phyloP scores from a whole-genome alignment of 2,888 invertebrate species.

The Erannis defoliaria region DNA sequence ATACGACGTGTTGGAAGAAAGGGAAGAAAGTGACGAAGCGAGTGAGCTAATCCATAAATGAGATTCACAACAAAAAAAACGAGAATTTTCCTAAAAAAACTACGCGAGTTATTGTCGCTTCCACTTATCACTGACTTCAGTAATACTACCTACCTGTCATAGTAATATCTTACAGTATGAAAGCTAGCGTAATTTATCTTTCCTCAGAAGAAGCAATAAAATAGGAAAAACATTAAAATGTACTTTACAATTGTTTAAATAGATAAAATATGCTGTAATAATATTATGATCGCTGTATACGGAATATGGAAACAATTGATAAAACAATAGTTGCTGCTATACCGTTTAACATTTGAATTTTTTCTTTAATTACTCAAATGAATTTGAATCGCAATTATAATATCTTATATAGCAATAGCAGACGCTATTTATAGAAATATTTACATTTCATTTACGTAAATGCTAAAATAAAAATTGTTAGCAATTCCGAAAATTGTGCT shows the following conservation, averaged over 20 bases:
- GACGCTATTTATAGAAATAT: no score
- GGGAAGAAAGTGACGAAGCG: no score
- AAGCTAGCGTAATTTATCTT: constrained; percentile 13
- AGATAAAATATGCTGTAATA: no score
- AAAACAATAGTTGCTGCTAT: background rate
- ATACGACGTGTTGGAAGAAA: no score
- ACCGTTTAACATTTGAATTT: background rate
- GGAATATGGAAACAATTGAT: background rate
- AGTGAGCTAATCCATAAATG: background rate
- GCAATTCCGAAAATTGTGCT: background rate
- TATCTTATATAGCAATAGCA: background rate
- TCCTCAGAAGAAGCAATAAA: background rate
- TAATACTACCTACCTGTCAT: background rate
- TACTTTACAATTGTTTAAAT: background rate
- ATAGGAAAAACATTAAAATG: background rate
- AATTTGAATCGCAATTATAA: background rate
- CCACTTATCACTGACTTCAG: constrained; percentile 15
- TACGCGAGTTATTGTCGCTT: background rate
- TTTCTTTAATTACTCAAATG: background rate
- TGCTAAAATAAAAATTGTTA: background rate
- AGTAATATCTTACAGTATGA: constrained; percentile 15
- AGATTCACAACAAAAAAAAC: background rate
- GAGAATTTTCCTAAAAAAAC: background rate
- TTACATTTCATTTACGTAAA: background rate
- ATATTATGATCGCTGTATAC: no score